Evolutionary conservation across 1,140 invertebrate genomes (phyloP), one percentile per base, ranked within the genome.

Genomic region (Caenorhabditis remanei): DNA sequence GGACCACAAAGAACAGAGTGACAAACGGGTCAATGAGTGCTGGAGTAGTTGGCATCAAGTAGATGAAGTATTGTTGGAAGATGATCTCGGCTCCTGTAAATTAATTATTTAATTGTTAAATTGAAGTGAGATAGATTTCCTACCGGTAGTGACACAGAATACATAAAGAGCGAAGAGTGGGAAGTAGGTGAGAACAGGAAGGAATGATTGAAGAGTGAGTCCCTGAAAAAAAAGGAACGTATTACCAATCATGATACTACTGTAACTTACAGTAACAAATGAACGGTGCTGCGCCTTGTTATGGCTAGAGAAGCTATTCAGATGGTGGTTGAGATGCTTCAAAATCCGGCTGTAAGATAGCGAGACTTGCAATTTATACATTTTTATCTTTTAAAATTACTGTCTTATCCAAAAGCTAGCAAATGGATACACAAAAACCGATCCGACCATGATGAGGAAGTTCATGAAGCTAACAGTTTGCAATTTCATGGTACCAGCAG

Each of bases 51-150:
- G 71, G 40, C n/a, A 24, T 41, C 4, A 79, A 11, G 46, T 79
- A 79, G 46, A 79, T 79, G 19, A 50, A 50, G 46, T 79, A 79
- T 46, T 79, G 71, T 50, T 79, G 71, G 46, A 50, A 50, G 21
- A 79, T 16, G 5, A 79, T 48, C 9, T 79, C 71, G 46, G 71
- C 53, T 50, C 21, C 71, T 79, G 19, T n/a, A 53, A 79, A 21
- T 79, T 19, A 40, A 16, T 61, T 21, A 41, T 32, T 67, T 4
- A 40, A 40, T 40, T 41, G 0, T 4, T 40, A 1, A 32, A 14
- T 0, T 46, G 19, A 21, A 61, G 21, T 11, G 40, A 4, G 6
- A 46, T n/a, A 1, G 41, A 1, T 2, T 43, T 11, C 61, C 24
- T 32, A 79, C 71, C 41, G 4, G 71, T 79, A 14, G n/a, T 7